These are phyloP conservation scores for Drosophila imparisetae DNA, from an alignment of 2,888 invertebrate genomes.

Conservation along the genomic window DNA sequence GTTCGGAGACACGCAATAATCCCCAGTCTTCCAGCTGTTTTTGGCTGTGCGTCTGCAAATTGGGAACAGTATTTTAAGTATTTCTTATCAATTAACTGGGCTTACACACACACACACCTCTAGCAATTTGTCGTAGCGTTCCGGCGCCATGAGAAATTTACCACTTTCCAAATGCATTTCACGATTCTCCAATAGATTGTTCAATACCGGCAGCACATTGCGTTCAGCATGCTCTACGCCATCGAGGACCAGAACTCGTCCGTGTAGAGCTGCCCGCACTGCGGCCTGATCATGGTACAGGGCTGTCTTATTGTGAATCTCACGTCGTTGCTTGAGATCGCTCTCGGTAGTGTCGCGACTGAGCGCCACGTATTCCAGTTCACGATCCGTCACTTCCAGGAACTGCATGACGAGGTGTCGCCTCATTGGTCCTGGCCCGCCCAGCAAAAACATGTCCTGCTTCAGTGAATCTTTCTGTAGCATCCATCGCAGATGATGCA, in stretches of 20 bases:
- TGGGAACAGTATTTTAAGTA: background rate
- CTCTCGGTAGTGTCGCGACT: constrained; percentile 98
- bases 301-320: constrained; percentile 94
- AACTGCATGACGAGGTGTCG: constrained; percentile 94
- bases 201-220: constrained; percentile 97
- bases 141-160: constrained; percentile 94
- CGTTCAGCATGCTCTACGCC: constrained; percentile 99
- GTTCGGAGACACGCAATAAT: constrained; percentile 95
- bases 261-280: constrained; percentile 94
- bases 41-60: constrained; percentile 89
- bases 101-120: constrained; percentile 86
- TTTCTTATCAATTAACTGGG: background rate
- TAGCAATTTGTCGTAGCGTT: constrained; percentile 94
- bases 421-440: constrained; percentile 93
- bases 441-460: constrained; percentile 98
- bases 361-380: constrained; percentile 96
- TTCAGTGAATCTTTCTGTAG: constrained; percentile 96
- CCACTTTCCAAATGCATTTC: constrained; percentile 99
- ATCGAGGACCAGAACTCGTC: constrained; percentile 94
- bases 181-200: constrained; percentile 97
- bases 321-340: constrained; percentile 97
- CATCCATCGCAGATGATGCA: constrained; percentile 96
- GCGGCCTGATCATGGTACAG: constrained; percentile 98
- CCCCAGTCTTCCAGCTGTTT: constrained; percentile 94
- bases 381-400: constrained; percentile 94